Percentiles rank a stretch among this genome's conserved stretches.
phyloP scores from a whole-genome alignment of 2,113 vertebrate genomes.

The Parotia lawesii region DNA sequence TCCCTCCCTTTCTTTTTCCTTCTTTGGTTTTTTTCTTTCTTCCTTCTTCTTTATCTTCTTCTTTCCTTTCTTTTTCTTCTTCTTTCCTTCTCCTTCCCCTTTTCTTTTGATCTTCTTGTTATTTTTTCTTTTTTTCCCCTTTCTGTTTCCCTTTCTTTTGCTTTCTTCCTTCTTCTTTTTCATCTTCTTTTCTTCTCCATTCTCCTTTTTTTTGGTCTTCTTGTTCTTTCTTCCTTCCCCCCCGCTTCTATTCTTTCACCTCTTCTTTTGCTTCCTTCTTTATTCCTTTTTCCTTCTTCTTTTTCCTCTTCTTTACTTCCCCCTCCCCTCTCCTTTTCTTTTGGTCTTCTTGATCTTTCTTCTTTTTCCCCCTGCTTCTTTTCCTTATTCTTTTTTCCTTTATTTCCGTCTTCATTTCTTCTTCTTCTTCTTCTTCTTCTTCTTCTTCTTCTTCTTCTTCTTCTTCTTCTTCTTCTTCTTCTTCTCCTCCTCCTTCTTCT shows the following conservation, averaged over 20 bases:
- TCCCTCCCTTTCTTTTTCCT: fast-evolving
- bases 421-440: no score
- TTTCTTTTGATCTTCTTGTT: no score
- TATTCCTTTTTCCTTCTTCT: background rate
- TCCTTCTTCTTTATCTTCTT: background rate
- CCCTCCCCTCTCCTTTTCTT: background rate
- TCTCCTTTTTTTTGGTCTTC: background rate
- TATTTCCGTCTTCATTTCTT: fast-evolving
- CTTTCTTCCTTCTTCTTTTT: no score
- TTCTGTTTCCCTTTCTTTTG: background rate
- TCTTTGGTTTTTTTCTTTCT: fast-evolving
- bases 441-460: no score
- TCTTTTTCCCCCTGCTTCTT: background rate
- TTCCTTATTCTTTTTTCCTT: no score
- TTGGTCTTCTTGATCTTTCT: background rate
- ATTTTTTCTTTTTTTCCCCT: fast-evolving
- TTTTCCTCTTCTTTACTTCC: fast-evolving
- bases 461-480: no score
- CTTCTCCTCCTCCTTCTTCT: fast-evolving
- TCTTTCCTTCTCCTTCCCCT: fast-evolving
- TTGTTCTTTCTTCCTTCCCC: background rate
- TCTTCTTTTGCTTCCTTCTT: no score
- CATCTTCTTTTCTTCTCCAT: fast-evolving
- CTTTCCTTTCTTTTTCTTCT: background rate
- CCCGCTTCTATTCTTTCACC: no score